These are phyloP conservation scores for Amiota communis DNA, from an alignment of 2,888 invertebrate species.

Conservation along the genomic window DNA sequence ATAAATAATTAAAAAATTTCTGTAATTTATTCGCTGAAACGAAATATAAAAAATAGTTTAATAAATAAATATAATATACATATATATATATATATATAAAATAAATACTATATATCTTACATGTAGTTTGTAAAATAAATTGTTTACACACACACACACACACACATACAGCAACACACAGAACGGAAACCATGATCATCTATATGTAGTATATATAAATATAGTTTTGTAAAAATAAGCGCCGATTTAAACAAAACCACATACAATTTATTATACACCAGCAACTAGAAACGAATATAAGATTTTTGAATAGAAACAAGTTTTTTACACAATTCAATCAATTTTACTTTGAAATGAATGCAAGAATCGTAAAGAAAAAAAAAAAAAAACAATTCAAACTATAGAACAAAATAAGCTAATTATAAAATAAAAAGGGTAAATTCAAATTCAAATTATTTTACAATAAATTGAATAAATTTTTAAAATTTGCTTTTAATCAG, in stretches of 20 bases:
- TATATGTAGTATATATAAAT: neutral
- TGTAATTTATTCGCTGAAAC: constrained; percentile 9
- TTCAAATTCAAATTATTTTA: no score
- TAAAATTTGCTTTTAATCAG: neutral
- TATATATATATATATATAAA: neutral
- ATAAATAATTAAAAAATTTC: neutral
- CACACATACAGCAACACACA: neutral
- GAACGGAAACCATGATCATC: neutral
- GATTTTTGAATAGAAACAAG: no score
- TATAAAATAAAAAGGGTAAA: no score
- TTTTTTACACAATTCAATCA: no score
- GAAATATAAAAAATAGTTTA: constrained; percentile 20
- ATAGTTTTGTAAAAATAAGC: neutral
- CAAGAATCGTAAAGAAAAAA: no score
- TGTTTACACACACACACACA: no score
- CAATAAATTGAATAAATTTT: neutral
- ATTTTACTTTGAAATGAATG: no score
- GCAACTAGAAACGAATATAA: no score
- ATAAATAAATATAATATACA: neutral
- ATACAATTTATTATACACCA: no score
- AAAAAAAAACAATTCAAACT: no score
- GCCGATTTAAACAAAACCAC: no score
- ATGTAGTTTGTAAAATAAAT: constrained; percentile 19
- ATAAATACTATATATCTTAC: neutral
- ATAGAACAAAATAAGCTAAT: no score